Evolutionary conservation across 35 echinoderm and acorn worm genomes (phyloP).

Genomic region (Apostichopus californicus): DNA sequence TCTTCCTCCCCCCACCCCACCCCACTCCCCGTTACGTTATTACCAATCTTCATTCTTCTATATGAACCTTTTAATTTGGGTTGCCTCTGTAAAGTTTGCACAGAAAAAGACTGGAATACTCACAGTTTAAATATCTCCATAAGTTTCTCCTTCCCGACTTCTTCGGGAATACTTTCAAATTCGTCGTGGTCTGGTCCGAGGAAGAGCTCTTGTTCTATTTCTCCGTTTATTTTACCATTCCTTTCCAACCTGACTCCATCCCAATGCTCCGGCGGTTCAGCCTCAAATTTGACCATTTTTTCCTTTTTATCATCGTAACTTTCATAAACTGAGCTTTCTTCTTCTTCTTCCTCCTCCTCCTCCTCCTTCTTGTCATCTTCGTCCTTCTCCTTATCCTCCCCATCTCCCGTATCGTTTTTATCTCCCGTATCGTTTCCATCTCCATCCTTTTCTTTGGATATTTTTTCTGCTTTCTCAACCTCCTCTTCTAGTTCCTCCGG

Average conservation of each 20-base stretch:
- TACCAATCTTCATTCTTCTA: too few species aligned
- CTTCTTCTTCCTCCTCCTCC: slow-evolving; percentile 7
- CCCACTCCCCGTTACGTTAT: too few species aligned
- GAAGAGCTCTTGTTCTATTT: slow-evolving; percentile 89
- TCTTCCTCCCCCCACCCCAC: too few species aligned
- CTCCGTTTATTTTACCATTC: slow-evolving; percentile 86
- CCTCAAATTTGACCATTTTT: slow-evolving; percentile 46
- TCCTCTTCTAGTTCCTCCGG: neutral
- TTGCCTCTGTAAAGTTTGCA: too few species aligned
- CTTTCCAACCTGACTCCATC: slow-evolving; percentile 84
- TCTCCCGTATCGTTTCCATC: neutral
- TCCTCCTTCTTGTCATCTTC: neutral
- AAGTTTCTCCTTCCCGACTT: slow-evolving; percentile 77
- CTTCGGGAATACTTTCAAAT: slow-evolving; percentile 80
- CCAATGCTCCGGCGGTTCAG: slow-evolving; percentile 82
- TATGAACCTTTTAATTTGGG: too few species aligned
- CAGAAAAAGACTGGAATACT: slow-evolving; percentile 2
- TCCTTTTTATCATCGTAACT: slow-evolving; percentile 38
- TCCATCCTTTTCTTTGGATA: neutral
- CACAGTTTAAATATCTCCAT: slow-evolving; percentile 82
- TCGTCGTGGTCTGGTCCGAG: slow-evolving; percentile 91
- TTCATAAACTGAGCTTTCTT: slow-evolving; percentile 14
- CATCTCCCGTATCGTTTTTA: slow-evolving; percentile 11
- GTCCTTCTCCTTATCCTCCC: neutral
- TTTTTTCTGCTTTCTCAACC: neutral